Evolutionary conservation across 2,888 invertebrate species (phyloP), one percentile per base, ranked within the genome.

Genomic region (Cheilosia grossa): DNA sequence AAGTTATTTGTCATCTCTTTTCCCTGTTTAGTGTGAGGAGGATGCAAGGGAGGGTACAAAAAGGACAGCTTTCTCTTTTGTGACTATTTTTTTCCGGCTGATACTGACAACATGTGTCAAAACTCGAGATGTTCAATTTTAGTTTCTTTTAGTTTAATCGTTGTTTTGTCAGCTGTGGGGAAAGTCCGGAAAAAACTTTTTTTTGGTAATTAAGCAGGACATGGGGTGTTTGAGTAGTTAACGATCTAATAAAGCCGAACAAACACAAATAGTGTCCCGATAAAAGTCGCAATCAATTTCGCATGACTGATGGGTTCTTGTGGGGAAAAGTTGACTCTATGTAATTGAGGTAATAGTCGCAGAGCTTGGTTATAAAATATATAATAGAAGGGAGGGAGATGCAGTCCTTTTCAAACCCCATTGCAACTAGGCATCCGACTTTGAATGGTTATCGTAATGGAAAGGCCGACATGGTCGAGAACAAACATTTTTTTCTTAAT

Each of bases 31-130:
- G 37, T 10, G 9, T 51, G 4, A 5, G 44, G 53, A 33, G 44
- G 53, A 33, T 17, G 37, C 24, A 10, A 27, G 13, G 37, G 4
- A 37, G 4, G 37, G 13, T 37, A 37, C 13, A 21, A 30, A 73
- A 73, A 47, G 40, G 21, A 13, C 56, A 58, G 27, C 33, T 47
- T 1, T 15, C 21, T 42, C 40, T 30, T 30, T 30, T 30, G 30
- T 74, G 64, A 58, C 49, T 66, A 58, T 42, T 58, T 54, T 37
- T 74, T 49, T 4, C 42, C 19, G 49, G 56, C 40, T 49, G 74
- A 74, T 56, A 58, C 40, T 49, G 74, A 74, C 56, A 58, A 40
- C 74, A 74, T 74, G 56, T 74, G 74, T 74, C 64, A 56, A 58
- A 74, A 56, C 56, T 66, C 40, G 47, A 27, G 13, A 5, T 70